Evolutionary conservation across 2,888 invertebrate genomes (phyloP), one percentile per base, ranked within the genome.

Genomic region (Anarsia innoxiella): DNA sequence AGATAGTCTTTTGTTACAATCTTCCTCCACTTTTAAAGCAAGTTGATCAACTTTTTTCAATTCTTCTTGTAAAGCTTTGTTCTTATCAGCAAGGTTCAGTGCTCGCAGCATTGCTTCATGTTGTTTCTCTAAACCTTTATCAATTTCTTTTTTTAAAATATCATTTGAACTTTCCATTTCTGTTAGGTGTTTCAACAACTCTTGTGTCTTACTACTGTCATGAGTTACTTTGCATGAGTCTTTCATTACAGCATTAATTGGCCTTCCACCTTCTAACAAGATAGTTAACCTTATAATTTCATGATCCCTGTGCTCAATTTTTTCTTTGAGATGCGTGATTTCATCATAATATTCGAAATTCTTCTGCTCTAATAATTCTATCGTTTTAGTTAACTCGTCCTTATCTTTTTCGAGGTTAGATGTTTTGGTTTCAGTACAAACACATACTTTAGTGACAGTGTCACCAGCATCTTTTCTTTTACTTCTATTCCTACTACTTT

Each of bases 41-140:
- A 92, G 87, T 47, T 88, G 86, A 62, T 93, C 93, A 31, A 93
- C 88, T 59, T 92, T 91, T 46, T 88, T 86, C 45, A 93, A 59
- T 66, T 93, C 91, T 40, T 89, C 88, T 66, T 93, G 90, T 34
- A 94, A 66, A 39, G 78, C 78, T 59, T 89, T 89, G 56, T 93
- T 93, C 51, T 89, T 87, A 48, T 92, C 91, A n/a, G 92, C 92
- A 36, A 93, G 82, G 55, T 85, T 85, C 28, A 93, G 72, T 3
- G 93, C 93, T 48, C 91, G 79, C 29, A 90, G 82, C 93, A 93
- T 93, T 2, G 93, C 94, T 63, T 93, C 93, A 66, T 94, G 94
- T 57, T 92, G 91, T 54, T 90, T 91, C 36, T 86, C 80, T 40
- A 91, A 62, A 12, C 89, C 82, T 48, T 86, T 89, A 72, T 72